Conservation (phyloP, 2,888 invertebrate genomes). For the Drosophila neoperkinsi region DNA sequence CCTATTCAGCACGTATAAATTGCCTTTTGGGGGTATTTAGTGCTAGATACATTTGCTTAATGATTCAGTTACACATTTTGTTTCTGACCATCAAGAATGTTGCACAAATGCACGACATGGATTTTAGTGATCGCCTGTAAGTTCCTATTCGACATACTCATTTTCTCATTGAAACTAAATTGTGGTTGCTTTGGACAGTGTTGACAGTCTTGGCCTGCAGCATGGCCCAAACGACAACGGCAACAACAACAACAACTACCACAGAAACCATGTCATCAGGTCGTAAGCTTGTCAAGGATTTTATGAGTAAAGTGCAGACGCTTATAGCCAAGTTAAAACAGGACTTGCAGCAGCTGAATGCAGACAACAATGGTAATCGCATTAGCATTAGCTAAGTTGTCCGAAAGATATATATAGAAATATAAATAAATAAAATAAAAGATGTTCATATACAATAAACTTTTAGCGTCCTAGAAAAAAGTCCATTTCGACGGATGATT, state of each 20-base stretch:
- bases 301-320: slow-evolving; percentile 45
- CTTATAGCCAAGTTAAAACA: slow-evolving; percentile 42
- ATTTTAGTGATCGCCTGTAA: slow-evolving; percentile 43
- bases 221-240: slow-evolving; percentile 11
- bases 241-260: slow-evolving; percentile 2
- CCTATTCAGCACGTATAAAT: slow-evolving; percentile 46
- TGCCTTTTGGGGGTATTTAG: slow-evolving; percentile 49
- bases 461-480: not conserved
- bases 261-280: slow-evolving; percentile 14
- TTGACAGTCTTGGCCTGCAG: slow-evolving; percentile 5
- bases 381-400: slow-evolving; percentile 1
- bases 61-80: slow-evolving; percentile 23
- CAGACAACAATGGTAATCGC: not conserved
- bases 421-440: not conserved
- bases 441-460: not conserved
- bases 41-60: not conserved
- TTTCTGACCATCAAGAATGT: slow-evolving; percentile 27
- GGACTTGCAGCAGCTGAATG: slow-evolving; percentile 24
- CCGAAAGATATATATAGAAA: not conserved
- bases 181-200: slow-evolving; percentile 13
- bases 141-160: slow-evolving; percentile 20
- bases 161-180: not conserved
- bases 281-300: slow-evolving; percentile 42
- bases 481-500: slow-evolving; percentile 20
- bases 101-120: slow-evolving; percentile 16